Evolutionary conservation across 2,888 invertebrate species (phyloP).

Genomic region (Rhaphigaster nebulosa): DNA sequence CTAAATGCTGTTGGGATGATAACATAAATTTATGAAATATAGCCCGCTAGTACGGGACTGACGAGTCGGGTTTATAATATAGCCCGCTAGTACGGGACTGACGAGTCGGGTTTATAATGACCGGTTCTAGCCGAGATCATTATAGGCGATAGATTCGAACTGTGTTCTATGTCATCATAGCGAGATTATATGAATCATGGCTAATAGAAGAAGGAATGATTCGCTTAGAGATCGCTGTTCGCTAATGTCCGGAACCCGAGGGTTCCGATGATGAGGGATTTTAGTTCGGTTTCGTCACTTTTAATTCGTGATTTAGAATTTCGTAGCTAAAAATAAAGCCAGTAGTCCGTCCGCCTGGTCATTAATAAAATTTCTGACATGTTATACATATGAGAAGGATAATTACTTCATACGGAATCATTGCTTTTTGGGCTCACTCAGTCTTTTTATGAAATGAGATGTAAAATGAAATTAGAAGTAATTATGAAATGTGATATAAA

Average conservation of each 20-base stretch:
- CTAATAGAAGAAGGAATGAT: background rate
- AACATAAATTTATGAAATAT: conserved; percentile 6
- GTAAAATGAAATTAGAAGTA: too few relatives aligned
- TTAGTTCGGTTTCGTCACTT: background rate
- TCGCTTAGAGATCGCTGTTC: background rate
- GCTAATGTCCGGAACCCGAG: background rate
- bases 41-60: background rate
- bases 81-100: background rate
- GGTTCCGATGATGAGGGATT: background rate
- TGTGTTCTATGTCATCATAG: background rate
- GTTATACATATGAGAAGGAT: too few relatives aligned
- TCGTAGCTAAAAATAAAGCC: background rate
- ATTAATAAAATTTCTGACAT: background rate
- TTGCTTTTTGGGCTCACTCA: too few relatives aligned
- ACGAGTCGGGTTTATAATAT: background rate
- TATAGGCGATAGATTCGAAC: background rate
- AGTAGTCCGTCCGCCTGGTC: background rate
- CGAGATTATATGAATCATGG: background rate
- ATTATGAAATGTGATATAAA: too few relatives aligned
- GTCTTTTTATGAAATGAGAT: too few relatives aligned
- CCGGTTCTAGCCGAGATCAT: background rate
- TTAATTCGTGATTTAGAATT: background rate
- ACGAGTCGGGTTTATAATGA: background rate
- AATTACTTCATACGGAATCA: too few relatives aligned
- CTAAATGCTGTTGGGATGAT: background rate